Percentiles rank a stretch among this genome's conserved stretches.
Conservation (phyloP, 2,797 vertebrate genomes). For the Meriones psammophilus region DNA sequence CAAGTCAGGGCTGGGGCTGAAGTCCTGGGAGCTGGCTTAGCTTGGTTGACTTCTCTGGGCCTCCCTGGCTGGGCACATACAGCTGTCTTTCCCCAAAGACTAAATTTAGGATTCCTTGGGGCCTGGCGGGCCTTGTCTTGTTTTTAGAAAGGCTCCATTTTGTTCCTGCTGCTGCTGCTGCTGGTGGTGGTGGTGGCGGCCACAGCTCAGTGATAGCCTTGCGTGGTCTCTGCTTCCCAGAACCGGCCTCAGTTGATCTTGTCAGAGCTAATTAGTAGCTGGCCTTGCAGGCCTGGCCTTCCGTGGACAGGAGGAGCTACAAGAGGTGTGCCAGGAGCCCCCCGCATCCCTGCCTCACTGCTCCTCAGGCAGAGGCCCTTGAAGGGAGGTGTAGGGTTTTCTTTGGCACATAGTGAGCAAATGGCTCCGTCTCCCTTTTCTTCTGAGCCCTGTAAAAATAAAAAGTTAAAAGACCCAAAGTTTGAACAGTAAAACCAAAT, state of each 20-base stretch:
- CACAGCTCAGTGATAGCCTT: constrained; percentile 39
- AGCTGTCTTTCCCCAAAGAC: constrained; percentile 61
- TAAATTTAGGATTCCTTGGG: constrained; percentile 75
- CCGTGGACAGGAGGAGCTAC: background rate
- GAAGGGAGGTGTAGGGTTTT: constrained; percentile 70
- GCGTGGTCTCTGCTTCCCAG: constrained; percentile 12
- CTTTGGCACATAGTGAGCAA: constrained; percentile 79
- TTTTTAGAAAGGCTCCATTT: constrained; percentile 75
- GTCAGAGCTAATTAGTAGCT: constrained; percentile 79
- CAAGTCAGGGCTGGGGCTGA: background rate
- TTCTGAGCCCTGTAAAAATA: constrained; percentile 84
- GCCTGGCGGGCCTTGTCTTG: constrained; percentile 50
- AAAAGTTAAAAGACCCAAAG: constrained; percentile 82
- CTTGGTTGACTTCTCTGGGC: constrained; percentile 63
- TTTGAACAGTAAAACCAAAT: constrained; percentile 85
- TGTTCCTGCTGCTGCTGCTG: constrained; percentile 19
- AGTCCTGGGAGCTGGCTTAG: constrained; percentile 53
- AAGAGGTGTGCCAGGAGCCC: constrained; percentile 64
- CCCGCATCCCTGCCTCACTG: background rate
- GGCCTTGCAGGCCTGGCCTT: constrained; percentile 68
- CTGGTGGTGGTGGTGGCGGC: constrained; percentile 32
- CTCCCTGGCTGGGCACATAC: constrained; percentile 27
- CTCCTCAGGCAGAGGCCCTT: constrained; percentile 63
- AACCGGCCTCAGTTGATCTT: constrained; percentile 77
- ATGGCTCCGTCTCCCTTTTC: constrained; percentile 78